Evolutionary conservation across 2,113 vertebrate genomes (phyloP).

Genomic region (Pseudopodoces humilis): DNA sequence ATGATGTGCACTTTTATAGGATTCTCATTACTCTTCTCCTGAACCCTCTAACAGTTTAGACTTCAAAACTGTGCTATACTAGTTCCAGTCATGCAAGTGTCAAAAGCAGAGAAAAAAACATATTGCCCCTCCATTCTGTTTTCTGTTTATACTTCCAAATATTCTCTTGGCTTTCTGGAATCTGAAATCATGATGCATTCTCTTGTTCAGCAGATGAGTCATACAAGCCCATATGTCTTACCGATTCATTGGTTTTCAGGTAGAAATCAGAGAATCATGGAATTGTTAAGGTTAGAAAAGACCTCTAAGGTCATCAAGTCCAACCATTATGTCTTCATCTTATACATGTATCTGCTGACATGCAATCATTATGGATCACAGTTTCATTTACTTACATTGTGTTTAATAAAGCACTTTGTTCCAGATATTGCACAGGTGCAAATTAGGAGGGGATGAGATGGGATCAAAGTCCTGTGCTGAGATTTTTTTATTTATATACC

Average conservation of each 20-base stretch:
- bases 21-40: background rate
- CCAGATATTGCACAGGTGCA: background rate
- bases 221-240: background rate
- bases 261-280: background rate
- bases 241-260: background rate
- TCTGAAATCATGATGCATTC: background rate
- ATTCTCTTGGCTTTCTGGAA: background rate
- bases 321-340: background rate
- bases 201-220: background rate
- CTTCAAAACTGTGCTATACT: background rate
- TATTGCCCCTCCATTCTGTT: background rate
- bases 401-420: background rate
- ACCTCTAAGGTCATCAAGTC: accelerated
- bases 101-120: background rate
- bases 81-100: background rate
- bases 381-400: background rate
- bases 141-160: background rate
- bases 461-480: background rate
- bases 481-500: background rate
- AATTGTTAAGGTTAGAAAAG: background rate
- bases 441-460: background rate
- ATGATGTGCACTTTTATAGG: background rate
- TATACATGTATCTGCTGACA: background rate
- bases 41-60: background rate
- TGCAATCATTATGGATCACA: background rate